Conservation (phyloP, 2,113 vertebrate genomes). For the Mastomys natalensis region DNA sequence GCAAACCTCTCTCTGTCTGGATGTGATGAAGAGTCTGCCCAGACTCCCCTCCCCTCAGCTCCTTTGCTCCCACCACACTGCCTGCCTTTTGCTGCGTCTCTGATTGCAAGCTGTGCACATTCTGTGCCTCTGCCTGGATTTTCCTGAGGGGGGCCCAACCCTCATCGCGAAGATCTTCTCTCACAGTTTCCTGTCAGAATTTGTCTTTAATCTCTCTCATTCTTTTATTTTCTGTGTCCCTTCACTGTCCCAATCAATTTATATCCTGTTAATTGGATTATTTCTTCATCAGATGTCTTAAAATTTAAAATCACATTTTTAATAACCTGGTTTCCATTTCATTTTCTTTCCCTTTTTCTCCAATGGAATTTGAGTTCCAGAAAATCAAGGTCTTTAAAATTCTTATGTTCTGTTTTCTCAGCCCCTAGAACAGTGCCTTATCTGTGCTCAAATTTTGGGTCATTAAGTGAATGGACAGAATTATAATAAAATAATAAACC, state of each 20-base stretch:
- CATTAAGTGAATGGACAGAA: neutral
- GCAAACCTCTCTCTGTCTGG: neutral
- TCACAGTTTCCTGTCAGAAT: neutral
- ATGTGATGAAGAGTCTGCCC: neutral
- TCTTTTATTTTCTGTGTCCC: neutral
- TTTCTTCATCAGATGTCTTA: neutral
- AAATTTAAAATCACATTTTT: neutral
- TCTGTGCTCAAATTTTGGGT: neutral
- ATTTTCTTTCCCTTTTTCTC: neutral
- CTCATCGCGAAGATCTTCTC: neutral
- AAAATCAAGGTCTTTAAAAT: neutral
- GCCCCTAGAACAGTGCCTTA: neutral
- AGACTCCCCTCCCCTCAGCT: neutral
- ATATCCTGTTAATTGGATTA: neutral
- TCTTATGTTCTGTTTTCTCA: neutral
- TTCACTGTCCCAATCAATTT: neutral
- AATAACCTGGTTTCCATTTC: neutral
- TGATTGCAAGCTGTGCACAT: neutral
- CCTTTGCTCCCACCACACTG: too few species aligned
- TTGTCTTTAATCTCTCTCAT: neutral
- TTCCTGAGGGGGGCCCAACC: neutral
- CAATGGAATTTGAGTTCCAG: neutral
- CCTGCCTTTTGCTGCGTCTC: neutral
- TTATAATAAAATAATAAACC: neutral
- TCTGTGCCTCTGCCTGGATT: neutral